Evolutionary conservation across 2,888 invertebrate species (phyloP), one percentile per base, ranked within the genome.

Genomic region (Oscheius sp.): DNA sequence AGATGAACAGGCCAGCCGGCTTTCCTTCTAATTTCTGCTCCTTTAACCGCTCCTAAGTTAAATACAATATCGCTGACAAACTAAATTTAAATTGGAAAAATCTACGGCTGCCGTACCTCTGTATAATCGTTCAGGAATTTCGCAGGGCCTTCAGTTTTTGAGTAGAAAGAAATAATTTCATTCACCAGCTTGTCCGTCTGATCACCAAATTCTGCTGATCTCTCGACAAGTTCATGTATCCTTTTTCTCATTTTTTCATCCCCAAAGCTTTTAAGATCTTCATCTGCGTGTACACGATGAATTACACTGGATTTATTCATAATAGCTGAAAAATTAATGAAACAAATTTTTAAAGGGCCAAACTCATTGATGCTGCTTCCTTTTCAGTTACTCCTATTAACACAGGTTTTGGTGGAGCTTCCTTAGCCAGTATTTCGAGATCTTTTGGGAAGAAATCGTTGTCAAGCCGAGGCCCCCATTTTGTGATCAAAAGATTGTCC

Each of bases 401-500:
- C 16, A 43, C 41, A 7, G 72, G 72, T 18, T 59, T 73, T 16
- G 18, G 25, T 9, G 59, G 45, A 16, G 73, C 69, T 12, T 73
- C 53, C 29, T 45, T 35, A 1, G 61, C 55, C 23, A 73, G 49
- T 1, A 16, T 12, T 9, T 49, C 21, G 3, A 61, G 69, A 23
- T 41, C 18, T 5, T 27, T 7, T 7, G 59, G 69, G 12, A 73
- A 58, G 45, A 73, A 73, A 18, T 69, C 52, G 5, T 59, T 59
- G 5, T 73, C 73, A 5, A 69, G 23, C 9, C 29, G 13, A 0
- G 73, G 73, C 12, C 59, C 68, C 53, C 64, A 73, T 45, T 73
- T 73, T 6, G 53, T 29, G n/a, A 68, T 21, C 35, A 41, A 5
- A 23, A 69, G 13, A 45, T 46, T 35, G 23, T 61, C 53, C 12